Base-by-base conservation (phyloP, 2,797 vertebrate genomes). In the Hypotaenidia philippensis region DNA sequence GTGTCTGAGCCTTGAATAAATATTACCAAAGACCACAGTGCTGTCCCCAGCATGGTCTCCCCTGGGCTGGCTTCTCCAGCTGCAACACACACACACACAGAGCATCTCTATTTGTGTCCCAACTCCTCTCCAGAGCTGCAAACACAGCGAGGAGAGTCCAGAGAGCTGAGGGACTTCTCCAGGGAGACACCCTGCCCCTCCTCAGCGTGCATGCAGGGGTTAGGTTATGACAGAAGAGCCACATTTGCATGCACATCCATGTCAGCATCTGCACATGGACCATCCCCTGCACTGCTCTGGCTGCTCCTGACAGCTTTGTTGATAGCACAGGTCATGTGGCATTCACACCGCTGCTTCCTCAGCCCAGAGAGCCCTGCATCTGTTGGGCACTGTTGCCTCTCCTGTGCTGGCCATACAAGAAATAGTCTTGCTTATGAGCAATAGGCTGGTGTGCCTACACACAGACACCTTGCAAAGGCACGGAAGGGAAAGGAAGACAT, bases 311-410 rank as follows among this genome's bases (percentile, higher is more conserved):
- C n/a, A 29, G 27, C 49, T 64, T 22, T 0, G 0, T 8, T 25
- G 56, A 1, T 6, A 55, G 38, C 3, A 0, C 23, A 10, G 25
- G 36, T 27, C 1, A 1, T 29, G 45, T 23, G 45, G 31, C 9
- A 2, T 60, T 32, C n/a, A 20, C 68, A 38, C 17, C 13, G 31
- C 47, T 10, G 29, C 61, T 74, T 25, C 29, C 38, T 45, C 77
- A 32, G 45, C 53, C 25, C 3, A 1, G 11, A 40, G 11, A 26
- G 9, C 13, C 14, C 20, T 1, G 0, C 0, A 0, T 21, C 29
- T 64, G 34, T 52, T 34, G 16, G 23, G 17, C 59, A 65, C 1
- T 1, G 31, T 32, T 40, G 21, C 9, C 68, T 26, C 60, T 15
- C 47, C 32, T 47, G 55, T 16, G 40, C 47, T 34, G 55, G 19